Evolutionary conservation across 2,888 invertebrate genomes (phyloP).

Genomic region (Nebria brevicollis): DNA sequence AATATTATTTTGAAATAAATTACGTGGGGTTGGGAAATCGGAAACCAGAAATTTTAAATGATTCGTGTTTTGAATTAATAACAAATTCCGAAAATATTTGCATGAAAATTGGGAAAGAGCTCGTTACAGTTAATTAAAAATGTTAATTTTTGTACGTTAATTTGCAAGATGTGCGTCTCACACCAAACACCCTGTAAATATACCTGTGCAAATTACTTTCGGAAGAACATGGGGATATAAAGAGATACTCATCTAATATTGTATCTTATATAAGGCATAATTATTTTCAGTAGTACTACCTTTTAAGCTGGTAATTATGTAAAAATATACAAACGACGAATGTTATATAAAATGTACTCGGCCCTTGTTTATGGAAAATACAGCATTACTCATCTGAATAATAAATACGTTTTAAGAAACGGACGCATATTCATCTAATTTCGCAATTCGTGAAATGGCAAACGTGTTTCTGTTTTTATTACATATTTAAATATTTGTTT

Average conservation of each 20-base stretch:
- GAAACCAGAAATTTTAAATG: constrained; percentile 5
- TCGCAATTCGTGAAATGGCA: background rate
- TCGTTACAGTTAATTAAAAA: constrained; percentile 43
- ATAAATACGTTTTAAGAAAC: constrained; percentile 16
- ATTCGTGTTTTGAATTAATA: constrained; percentile 28
- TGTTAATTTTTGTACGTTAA: constrained; percentile 39
- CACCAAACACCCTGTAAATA: constrained; percentile 18
- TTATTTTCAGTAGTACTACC: constrained; percentile 26
- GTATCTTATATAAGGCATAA: constrained; percentile 27
- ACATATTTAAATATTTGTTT: constrained; percentile 24
- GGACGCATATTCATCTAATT: constrained; percentile 6
- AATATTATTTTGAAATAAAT: background rate
- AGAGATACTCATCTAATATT: constrained; percentile 35
- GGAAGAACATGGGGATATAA: constrained; percentile 28
- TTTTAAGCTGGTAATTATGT: constrained; percentile 28
- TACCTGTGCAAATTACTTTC: constrained; percentile 40
- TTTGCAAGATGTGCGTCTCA: constrained; percentile 23
- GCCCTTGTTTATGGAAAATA: constrained; percentile 17
- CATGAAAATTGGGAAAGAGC: constrained; percentile 37
- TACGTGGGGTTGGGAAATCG: background rate
- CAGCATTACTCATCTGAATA: constrained; percentile 17
- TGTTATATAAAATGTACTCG: background rate
- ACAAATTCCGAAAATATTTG: constrained; percentile 37
- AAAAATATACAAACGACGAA: constrained; percentile 19
- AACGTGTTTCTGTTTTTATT: constrained; percentile 3